Percentiles rank a stretch among this genome's conserved stretches.
Conservation (phyloP, 2,113 vertebrate genomes). For the Catharus bicknelli region DNA sequence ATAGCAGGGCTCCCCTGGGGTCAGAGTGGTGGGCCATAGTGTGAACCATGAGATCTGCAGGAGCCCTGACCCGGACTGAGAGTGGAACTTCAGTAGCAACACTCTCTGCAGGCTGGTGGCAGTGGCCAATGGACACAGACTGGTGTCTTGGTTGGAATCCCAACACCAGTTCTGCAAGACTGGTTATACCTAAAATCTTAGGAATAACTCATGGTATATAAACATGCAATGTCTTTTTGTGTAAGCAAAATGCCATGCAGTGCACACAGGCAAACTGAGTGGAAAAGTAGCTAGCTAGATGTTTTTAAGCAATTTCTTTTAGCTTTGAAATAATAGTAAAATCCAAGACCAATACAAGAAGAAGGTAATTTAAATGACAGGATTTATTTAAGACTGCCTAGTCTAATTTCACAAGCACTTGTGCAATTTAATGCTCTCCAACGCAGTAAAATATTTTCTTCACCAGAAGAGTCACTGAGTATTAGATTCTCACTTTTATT, state of each 20-base stretch:
- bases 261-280: neutral
- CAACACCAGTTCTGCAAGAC: neutral
- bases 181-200: neutral
- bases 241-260: neutral
- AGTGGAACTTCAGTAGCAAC: neutral
- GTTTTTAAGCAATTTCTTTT: neutral
- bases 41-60: too few species aligned
- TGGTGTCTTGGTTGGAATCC: neutral
- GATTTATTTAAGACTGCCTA: neutral
- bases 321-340: neutral
- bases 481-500: neutral
- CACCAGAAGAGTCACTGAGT: neutral
- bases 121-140: rapidly evolving
- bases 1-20: too few species aligned
- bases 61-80: neutral
- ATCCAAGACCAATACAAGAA: neutral
- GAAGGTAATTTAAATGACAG: neutral
- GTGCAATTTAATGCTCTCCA: neutral
- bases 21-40: rapidly evolving
- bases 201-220: neutral
- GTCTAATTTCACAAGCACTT: neutral
- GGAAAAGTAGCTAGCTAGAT: neutral
- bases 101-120: neutral
- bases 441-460: neutral
- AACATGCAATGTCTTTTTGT: neutral